Percentiles rank a stretch among this genome's conserved stretches.
phyloP scores from a whole-genome alignment of 2,888 invertebrate species.

The Caprella mutica region DNA sequence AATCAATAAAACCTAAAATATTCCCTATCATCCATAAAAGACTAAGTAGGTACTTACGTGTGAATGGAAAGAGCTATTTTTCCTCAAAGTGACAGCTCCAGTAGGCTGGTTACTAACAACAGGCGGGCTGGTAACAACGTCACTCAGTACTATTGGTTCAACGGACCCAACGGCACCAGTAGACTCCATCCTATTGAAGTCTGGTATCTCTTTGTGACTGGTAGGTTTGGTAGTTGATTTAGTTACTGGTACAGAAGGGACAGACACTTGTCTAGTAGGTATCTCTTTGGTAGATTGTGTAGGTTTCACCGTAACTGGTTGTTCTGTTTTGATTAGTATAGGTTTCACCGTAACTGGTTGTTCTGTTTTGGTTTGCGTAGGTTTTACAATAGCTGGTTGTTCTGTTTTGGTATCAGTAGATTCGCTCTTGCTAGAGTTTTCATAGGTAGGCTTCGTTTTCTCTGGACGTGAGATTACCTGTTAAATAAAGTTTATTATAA shows the following conservation, averaged over 20 bases:
- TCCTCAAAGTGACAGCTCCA: conserved; percentile 7
- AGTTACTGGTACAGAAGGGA: background rate
- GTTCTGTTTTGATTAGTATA: background rate
- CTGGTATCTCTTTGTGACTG: no score
- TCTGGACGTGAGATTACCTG: conserved; percentile 33
- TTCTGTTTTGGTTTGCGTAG: background rate
- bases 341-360: background rate
- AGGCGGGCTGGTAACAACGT: background rate
- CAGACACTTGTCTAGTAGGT: background rate
- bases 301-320: background rate
- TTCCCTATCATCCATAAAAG: no score
- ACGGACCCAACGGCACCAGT: no score
- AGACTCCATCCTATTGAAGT: no score
- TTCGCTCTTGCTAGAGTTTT: conserved; percentile 28
- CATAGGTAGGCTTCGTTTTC: conserved; percentile 25
- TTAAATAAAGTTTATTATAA: no score
- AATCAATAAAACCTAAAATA: no score
- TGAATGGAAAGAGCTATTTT: conserved; percentile 14
- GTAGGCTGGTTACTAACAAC: background rate
- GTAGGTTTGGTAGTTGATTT: background rate
- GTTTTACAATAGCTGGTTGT: background rate
- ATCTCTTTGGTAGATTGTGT: background rate
- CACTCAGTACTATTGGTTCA: background rate
- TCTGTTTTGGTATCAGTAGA: conserved; percentile 1
- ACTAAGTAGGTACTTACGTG: no score